Conservation (phyloP, 1,140 invertebrate species). For the Tetramorium simillimum region DNA sequence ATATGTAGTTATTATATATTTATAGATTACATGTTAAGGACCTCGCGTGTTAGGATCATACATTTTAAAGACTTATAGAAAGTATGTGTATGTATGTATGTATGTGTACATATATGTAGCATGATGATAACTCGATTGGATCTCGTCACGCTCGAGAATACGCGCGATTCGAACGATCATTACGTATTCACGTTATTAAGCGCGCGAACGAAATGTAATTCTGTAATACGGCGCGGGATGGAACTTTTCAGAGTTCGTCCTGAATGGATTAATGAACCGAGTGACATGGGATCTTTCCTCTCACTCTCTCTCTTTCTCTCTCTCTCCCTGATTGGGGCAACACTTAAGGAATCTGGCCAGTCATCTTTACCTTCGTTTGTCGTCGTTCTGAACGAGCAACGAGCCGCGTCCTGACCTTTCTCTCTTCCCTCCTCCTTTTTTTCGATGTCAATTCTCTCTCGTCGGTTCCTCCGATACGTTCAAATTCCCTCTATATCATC, state of each 20-base stretch:
- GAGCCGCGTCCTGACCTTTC: slow-evolving; percentile 65
- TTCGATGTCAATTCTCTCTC: slow-evolving; percentile 60
- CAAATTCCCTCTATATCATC: slow-evolving; percentile 21
- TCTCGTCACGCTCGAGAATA: slow-evolving; percentile 66
- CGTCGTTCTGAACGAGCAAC: slow-evolving; percentile 64
- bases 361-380: slow-evolving; percentile 76
- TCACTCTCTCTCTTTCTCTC: not conserved
- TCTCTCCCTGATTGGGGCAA: slow-evolving; percentile 77
- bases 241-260: slow-evolving; percentile 62
- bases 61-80: not conserved
- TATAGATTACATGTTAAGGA: slow-evolving; percentile 24
- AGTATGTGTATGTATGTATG: not conserved
- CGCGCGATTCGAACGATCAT: slow-evolving; percentile 48
- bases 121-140: slow-evolving; percentile 69
- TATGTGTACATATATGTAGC: not conserved
- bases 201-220: slow-evolving; percentile 61
- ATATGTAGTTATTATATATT: not conserved
- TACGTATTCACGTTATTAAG: slow-evolving; percentile 69
- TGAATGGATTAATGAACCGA: slow-evolving; percentile 81
- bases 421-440: slow-evolving; percentile 33
- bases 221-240: slow-evolving; percentile 65
- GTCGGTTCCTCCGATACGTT: slow-evolving; percentile 37
- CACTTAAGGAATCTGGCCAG: slow-evolving; percentile 79
- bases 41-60: not conserved
- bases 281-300: slow-evolving; percentile 78